Conservation (phyloP, 1,140 invertebrate species). For the Drosophila nigromelanica region DNA sequence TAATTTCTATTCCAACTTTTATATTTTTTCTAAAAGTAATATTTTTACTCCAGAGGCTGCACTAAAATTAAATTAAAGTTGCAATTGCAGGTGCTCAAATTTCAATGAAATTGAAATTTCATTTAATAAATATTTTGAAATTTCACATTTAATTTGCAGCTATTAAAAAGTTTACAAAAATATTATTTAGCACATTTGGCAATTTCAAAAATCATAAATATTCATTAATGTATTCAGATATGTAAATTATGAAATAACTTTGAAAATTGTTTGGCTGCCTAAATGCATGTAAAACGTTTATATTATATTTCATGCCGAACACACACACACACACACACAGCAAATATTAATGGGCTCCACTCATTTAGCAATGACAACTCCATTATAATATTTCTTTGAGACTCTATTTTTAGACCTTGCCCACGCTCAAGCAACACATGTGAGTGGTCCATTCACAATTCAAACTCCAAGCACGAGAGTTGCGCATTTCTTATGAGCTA, state of each 20-base stretch:
- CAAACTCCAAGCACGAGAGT: not conserved
- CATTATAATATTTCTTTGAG: constrained; percentile 14
- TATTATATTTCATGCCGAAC: constrained; percentile 15
- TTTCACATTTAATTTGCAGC: not conserved
- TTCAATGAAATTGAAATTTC: not conserved
- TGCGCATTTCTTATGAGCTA: constrained; percentile 1
- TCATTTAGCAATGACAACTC: constrained; percentile 5
- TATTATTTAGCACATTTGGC: constrained; percentile 50
- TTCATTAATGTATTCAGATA: constrained; percentile 49
- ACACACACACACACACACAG: not conserved
- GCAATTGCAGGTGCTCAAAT: no score
- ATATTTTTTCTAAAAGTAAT: no score
- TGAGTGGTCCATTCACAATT: constrained; percentile 5
- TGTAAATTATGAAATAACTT: constrained; percentile 60
- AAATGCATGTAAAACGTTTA: constrained; percentile 13
- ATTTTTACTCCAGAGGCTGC: no score
- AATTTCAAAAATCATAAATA: constrained; percentile 50
- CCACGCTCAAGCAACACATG: not conserved
- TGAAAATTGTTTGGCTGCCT: constrained; percentile 32
- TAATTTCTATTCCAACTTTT: no score
- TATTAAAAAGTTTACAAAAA: constrained; percentile 26
- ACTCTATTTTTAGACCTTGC: constrained; percentile 12
- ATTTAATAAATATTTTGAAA: not conserved
- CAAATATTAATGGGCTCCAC: constrained; percentile 32
- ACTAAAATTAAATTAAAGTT: not conserved